Base-by-base conservation (phyloP, 2,888 invertebrate species). In the Acronicta leporina region DNA sequence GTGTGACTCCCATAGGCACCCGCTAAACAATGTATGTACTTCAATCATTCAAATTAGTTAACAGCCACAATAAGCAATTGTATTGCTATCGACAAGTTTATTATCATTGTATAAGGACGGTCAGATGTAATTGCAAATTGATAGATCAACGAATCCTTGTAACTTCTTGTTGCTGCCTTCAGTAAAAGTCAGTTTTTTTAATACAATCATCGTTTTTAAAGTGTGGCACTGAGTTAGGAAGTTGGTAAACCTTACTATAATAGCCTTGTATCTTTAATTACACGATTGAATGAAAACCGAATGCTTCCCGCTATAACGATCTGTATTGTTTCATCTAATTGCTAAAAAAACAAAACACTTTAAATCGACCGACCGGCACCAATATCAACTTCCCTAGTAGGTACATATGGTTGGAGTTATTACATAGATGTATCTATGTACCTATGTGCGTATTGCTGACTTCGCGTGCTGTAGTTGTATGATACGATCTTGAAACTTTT, bases 1-100 rank as follows among this genome's bases (percentile, higher is more conserved):
- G 49, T 70, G 63, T 73, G 70, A 57, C 50, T 48, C 10, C 13
- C 5, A 30, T 9, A 40, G 35, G 11, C 30, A 50, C 16, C 25
- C 53, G 42, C 20, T 20, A 4, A 20, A 20, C 20, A 20, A 4
- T 53, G 5, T 7, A 30, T 57, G 42, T 59, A 73, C 56, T 56
- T 63, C 57, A 65, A 65, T 68, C 60, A 54, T 62, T 13, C 40
- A 61, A 65, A 53, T 62, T 62, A 46, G 59, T 73, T 64, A 69
- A 61, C 56, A 48, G 48, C 55, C 62, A 55, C 47, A 63, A 65
- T 33, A 46, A 70, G 70, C 66, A 66, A 53, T 59, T 60, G 54
- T 61, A 58, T 58, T 52, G 13, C 40, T 52, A 67, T 66, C 54
- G 30, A 16, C 35, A 57, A 60, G 49, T 53, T 56, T 47, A 53